Evolutionary conservation across 2,113 vertebrate genomes (phyloP).

Genomic region (Phoenicopterus ruber): DNA sequence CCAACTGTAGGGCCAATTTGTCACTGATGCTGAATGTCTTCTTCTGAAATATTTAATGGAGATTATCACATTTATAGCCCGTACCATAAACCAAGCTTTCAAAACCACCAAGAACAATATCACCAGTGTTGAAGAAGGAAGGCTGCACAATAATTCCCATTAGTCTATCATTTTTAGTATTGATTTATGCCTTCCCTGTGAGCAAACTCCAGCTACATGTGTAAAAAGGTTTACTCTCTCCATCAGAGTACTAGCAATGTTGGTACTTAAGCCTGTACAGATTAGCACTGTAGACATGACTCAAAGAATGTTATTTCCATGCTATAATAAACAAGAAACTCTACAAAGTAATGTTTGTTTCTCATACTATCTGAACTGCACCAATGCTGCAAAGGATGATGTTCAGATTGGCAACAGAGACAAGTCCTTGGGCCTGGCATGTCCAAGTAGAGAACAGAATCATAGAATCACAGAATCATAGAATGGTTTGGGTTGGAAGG

Average conservation of each 20-base stretch:
- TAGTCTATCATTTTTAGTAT: background rate
- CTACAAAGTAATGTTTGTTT: background rate
- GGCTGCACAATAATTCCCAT: background rate
- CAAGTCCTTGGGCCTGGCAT: background rate
- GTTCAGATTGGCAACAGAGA: background rate
- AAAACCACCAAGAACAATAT: background rate
- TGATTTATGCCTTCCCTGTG: background rate
- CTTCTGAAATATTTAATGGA: background rate
- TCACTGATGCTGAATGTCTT: background rate
- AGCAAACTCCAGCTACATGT: background rate
- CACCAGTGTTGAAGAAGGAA: background rate
- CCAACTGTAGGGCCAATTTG: background rate
- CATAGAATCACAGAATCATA: too few species aligned
- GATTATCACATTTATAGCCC: background rate
- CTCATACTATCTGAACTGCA: background rate
- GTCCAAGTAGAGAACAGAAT: background rate
- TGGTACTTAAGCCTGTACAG: background rate
- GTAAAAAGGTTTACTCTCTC: background rate
- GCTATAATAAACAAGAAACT: background rate
- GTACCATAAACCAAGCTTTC: constrained; percentile 4
- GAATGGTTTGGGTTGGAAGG: too few species aligned
- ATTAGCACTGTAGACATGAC: background rate
- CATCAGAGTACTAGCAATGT: background rate
- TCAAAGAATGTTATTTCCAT: background rate
- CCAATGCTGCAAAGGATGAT: background rate